These are phyloP conservation scores for Chirona hameri DNA, from an alignment of 2,888 invertebrate species.

Conservation along the genomic window DNA sequence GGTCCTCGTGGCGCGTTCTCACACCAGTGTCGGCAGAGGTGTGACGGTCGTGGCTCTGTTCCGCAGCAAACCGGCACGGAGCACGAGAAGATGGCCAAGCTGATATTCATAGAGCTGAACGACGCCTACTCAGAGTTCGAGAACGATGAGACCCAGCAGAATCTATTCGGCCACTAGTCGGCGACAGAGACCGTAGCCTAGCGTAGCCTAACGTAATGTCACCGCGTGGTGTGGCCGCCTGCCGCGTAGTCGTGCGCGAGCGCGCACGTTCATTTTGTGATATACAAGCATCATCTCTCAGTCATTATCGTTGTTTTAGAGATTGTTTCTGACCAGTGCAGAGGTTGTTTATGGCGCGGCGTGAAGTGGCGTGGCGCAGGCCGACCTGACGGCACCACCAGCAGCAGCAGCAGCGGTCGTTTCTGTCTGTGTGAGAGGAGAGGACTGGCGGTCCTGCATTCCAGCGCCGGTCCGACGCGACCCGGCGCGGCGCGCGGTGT, in stretches of 20 bases:
- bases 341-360: background rate
- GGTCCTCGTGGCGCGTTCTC: too few relatives aligned
- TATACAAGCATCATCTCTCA: background rate
- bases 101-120: constrained; percentile 98
- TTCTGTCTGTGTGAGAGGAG: too few relatives aligned
- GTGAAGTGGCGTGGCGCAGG: background rate
- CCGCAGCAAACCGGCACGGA: constrained; percentile 85
- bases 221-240: background rate
- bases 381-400: too few relatives aligned
- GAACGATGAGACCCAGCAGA: constrained; percentile 48
- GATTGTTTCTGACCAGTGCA: background rate
- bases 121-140: constrained; percentile 99
- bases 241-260: background rate
- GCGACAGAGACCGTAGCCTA: background rate
- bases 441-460: too few relatives aligned
- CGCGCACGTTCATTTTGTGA: background rate
- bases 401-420: background rate
- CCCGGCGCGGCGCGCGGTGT: too few relatives aligned
- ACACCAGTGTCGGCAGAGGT: background rate
- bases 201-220: too few relatives aligned
- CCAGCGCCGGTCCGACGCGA: too few relatives aligned
- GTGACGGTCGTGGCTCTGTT: constrained; percentile 32
- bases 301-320: background rate
- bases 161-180: constrained; percentile 37
- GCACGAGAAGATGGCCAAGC: constrained; percentile 87